phyloP scores from a whole-genome alignment of 2,888 invertebrate species.

The Iphiclides podalirius region DNA sequence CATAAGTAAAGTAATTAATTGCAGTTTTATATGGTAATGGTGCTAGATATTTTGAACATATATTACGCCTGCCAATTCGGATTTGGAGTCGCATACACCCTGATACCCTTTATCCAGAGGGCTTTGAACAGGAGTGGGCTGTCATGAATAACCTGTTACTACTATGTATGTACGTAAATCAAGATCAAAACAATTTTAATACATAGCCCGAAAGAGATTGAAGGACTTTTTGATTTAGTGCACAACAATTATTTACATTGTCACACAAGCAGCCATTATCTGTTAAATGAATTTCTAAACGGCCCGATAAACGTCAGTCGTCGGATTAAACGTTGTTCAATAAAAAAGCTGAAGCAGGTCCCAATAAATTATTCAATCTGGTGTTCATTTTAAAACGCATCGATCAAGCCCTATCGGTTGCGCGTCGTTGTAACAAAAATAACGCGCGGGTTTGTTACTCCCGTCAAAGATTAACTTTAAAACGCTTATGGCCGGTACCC shows the following conservation, averaged over 20 bases:
- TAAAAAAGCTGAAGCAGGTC: slow-evolving; percentile 41
- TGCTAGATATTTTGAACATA: too few relatives aligned
- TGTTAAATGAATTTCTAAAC: slow-evolving; percentile 40
- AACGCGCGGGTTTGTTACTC: slow-evolving; percentile 39
- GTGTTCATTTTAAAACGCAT: slow-evolving; percentile 58
- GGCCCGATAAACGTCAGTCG: slow-evolving; percentile 38
- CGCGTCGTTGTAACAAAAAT: slow-evolving; percentile 38
- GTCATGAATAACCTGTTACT: too few relatives aligned
- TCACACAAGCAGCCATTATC: slow-evolving; percentile 29
- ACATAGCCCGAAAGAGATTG: too few relatives aligned
- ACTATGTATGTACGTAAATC: too few relatives aligned
- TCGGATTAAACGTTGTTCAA: slow-evolving; percentile 47
- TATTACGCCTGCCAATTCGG: too few relatives aligned
- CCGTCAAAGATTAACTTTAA: slow-evolving; percentile 37
- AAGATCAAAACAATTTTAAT: too few relatives aligned
- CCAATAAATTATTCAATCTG: slow-evolving; percentile 58
- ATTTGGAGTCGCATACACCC: too few relatives aligned
- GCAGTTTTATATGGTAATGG: too few relatives aligned
- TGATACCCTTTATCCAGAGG: too few relatives aligned
- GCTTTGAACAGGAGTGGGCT: too few relatives aligned
- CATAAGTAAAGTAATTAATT: too few relatives aligned
- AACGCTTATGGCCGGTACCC: slow-evolving; percentile 20
- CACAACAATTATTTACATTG: slow-evolving; percentile 26
- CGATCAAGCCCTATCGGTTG: slow-evolving; percentile 52
- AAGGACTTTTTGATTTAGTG: slow-evolving; percentile 12